These are phyloP conservation scores for Zaprionus davidi DNA, from an alignment of 1,140 invertebrate genomes.

Conservation along the genomic window DNA sequence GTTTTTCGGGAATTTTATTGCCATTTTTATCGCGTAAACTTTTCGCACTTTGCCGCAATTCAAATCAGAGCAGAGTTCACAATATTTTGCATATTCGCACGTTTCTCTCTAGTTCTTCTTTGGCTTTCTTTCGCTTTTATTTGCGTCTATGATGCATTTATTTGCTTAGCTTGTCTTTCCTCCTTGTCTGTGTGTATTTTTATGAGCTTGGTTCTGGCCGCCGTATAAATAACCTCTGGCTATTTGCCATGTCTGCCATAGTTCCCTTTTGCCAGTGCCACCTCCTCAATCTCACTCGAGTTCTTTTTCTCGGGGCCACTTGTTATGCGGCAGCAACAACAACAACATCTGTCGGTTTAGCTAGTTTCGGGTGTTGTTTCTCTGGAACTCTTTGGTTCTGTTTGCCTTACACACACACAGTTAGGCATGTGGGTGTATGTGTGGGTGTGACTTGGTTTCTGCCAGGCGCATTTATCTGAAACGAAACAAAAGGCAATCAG, in stretches of 20 bases:
- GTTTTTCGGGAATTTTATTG: slow-evolving; percentile 54
- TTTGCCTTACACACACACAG: slow-evolving; percentile 1
- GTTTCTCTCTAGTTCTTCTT: slow-evolving; percentile 22
- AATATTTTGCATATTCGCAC: slow-evolving; percentile 17
- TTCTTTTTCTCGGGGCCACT: slow-evolving; percentile 25
- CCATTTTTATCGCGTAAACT: slow-evolving; percentile 60
- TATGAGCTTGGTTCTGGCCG: slow-evolving; percentile 41
- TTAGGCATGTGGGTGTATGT: not conserved
- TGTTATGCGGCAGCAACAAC: slow-evolving; percentile 40
- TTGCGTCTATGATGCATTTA: slow-evolving; percentile 36
- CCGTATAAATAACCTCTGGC: slow-evolving; percentile 57
- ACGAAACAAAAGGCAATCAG: slow-evolving; percentile 75
- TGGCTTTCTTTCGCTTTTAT: slow-evolving; percentile 41
- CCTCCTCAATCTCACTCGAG: slow-evolving; percentile 6
- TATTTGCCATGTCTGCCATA: slow-evolving; percentile 40
- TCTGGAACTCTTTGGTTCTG: slow-evolving; percentile 28
- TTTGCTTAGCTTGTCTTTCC: slow-evolving; percentile 22
- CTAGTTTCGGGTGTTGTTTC: slow-evolving; percentile 21
- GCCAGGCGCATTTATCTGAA: slow-evolving; percentile 64
- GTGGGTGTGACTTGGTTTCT: slow-evolving; percentile 32
- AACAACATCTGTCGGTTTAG: slow-evolving; percentile 43
- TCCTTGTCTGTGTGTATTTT: slow-evolving; percentile 20
- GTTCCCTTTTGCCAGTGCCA: not conserved
- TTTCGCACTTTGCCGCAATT: slow-evolving; percentile 39
- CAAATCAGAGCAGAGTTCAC: slow-evolving; percentile 2